Percentiles rank a stretch among this genome's conserved stretches.
These are phyloP conservation scores for Manis crassicaudata DNA, from an alignment of 2,797 vertebrate species.

Conservation along the genomic window DNA sequence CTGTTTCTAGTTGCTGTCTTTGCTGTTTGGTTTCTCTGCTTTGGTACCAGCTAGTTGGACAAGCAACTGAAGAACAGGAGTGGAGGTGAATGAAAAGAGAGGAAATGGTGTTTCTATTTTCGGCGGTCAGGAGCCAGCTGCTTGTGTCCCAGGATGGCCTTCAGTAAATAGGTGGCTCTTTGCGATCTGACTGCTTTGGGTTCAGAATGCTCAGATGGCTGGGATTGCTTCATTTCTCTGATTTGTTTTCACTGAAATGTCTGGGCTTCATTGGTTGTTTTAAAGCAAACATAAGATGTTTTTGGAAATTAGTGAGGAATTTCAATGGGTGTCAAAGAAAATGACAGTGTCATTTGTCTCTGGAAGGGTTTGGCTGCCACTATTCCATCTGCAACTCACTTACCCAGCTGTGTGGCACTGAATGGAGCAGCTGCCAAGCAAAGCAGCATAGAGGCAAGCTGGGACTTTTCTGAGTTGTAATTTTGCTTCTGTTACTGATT, in stretches of 20 bases:
- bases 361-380: slow-evolving; percentile 63
- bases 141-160: neutral
- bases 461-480: slow-evolving; percentile 43
- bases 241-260: slow-evolving; percentile 67
- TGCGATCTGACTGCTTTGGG: neutral
- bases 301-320: slow-evolving; percentile 69
- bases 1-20: neutral
- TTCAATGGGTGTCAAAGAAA: slow-evolving; percentile 71
- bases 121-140: neutral
- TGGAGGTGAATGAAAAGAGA: neutral
- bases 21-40: slow-evolving; percentile 15
- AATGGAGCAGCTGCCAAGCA: slow-evolving; percentile 63
- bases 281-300: slow-evolving; percentile 67
- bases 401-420: slow-evolving; percentile 67
- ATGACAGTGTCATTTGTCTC: slow-evolving; percentile 70
- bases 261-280: slow-evolving; percentile 63
- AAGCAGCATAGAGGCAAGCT: neutral
- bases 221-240: slow-evolving; percentile 49
- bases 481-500: slow-evolving; percentile 56
- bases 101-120: neutral
- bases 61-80: neutral
- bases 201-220: neutral
- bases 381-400: slow-evolving; percentile 66
- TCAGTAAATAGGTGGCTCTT: neutral
- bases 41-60: neutral